Base-by-base conservation (phyloP, 92 coral and sea anemone genomes). In the Zoanthus solanderi region DNA sequence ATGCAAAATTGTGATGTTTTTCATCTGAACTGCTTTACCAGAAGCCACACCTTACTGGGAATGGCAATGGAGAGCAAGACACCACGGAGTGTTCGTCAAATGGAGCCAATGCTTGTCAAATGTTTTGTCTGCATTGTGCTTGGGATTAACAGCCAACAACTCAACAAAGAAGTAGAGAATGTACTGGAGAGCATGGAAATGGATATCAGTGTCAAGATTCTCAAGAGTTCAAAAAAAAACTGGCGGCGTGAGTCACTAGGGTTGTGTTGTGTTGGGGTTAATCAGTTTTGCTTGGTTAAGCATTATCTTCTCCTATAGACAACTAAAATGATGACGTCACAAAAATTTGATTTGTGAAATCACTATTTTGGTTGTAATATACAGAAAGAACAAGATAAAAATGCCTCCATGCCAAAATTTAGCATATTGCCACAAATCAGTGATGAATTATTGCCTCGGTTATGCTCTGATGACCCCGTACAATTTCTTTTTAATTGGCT, bases 101-200 rank as follows among this genome's bases (percentile, higher is more conserved):
- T 87, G 45, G 98, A 95, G 47, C 83, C 74, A 18, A 90, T 89
- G 77, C 79, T 92, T 76, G 98, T 97, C 14, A 95, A 91, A 90
- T 92, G 98, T 69, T 97, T 97, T 87, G 99, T 97, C 79, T 97
- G 99, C 54, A 95, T 97, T n/a, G 98, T 97, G 44, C 88, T 97
- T 78, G 99, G 98, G 12, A 93, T 97, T n/a, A 90, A 92, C 72
- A 87, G 95, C n/a, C 88, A 88, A 18, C 98, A 97, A 87, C 79
- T 97, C 17, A 81, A 94, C 1, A 50, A 75, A 14, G 98, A 95
- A 75, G 96, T 97, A 30, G 96, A 97, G 85, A 78, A 91, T 47
- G 86, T 97, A 42, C 71, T 93, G 87, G 97, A 97, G 32, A 58
- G 91, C 23, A 89, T 85, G 54, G 98, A 93, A 71, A 91, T 80